Percentiles rank a stretch among this genome's conserved stretches.
Conservation (phyloP, 1,140 invertebrate species). For the Drosophila grimshawi region DNA sequence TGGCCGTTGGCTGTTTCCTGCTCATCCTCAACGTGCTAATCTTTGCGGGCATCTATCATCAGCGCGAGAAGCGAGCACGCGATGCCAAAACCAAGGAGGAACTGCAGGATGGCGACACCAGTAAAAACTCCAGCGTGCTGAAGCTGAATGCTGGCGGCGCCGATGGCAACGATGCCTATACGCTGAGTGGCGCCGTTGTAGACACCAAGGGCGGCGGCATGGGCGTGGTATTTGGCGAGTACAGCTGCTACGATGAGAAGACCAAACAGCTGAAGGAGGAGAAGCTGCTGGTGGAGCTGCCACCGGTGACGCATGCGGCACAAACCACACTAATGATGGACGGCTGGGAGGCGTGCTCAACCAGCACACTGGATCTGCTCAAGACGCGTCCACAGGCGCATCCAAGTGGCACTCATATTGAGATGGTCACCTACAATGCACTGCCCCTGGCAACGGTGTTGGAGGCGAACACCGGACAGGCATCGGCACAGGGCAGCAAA, state of each 20-base stretch:
- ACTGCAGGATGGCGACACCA: constrained; percentile 87
- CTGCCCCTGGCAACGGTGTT: constrained; percentile 57
- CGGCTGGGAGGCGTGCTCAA: constrained; percentile 71
- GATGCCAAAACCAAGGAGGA: constrained; percentile 90
- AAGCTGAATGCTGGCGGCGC: constrained; percentile 66
- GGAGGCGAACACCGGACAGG: constrained; percentile 25
- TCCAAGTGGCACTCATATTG: constrained; percentile 44
- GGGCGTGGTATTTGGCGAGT: constrained; percentile 86
- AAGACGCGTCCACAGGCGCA: constrained; percentile 65
- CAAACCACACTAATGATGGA: constrained; percentile 81
- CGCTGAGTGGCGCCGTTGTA: constrained; percentile 60
- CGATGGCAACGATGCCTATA: constrained; percentile 63
- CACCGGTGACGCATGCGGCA: constrained; percentile 81
- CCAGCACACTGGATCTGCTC: constrained; percentile 75
- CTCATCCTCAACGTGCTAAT: constrained; percentile 96
- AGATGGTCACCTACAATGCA: constrained; percentile 69
- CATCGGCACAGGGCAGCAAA: constrained; percentile 60
- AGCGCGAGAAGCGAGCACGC: constrained; percentile 89
- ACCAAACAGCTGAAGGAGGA: constrained; percentile 87
- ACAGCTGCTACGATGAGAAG: constrained; percentile 88
- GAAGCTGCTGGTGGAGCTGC: constrained; percentile 87
- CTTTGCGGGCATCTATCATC: constrained; percentile 97
- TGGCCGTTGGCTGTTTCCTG: constrained; percentile 95
- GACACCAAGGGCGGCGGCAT: constrained; percentile 68
- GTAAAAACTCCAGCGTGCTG: constrained; percentile 77